Conservation (phyloP, 1,140 invertebrate species). For the Oscheius sp. region DNA sequence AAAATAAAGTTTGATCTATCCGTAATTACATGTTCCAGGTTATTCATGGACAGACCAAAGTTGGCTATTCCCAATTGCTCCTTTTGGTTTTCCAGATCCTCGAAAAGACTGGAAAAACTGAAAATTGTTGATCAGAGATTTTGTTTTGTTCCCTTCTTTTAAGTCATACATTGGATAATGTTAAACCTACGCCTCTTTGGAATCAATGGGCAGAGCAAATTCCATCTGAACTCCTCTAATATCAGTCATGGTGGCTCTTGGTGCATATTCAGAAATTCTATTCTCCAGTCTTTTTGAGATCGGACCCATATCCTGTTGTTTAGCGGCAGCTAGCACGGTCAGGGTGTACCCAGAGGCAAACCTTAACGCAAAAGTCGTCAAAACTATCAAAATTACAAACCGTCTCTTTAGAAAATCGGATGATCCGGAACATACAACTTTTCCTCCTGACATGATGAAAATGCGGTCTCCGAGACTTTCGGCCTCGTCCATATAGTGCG, state of each 20-base stretch:
- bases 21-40: slow-evolving; percentile 42
- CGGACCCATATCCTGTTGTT: neutral
- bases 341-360: slow-evolving; percentile 35
- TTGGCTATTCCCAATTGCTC: slow-evolving; percentile 9
- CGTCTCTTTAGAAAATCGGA: slow-evolving; percentile 69
- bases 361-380: neutral
- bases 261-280: slow-evolving; percentile 2
- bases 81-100: slow-evolving; percentile 4
- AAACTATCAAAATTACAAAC: slow-evolving; percentile 11
- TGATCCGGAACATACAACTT: slow-evolving; percentile 69
- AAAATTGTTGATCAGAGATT: no score
- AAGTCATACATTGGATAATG: no score
- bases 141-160: neutral
- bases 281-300: neutral
- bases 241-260: neutral
- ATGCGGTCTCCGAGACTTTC: slow-evolving; percentile 76
- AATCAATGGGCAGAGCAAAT: slow-evolving; percentile 9
- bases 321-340: neutral
- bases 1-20: no score
- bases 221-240: slow-evolving; percentile 39
- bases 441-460: slow-evolving; percentile 68
- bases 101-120: slow-evolving; percentile 31
- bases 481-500: slow-evolving; percentile 97
- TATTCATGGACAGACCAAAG: slow-evolving; percentile 41
- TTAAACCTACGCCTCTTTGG: no score